phyloP scores from a whole-genome alignment of 23 tunicate genomes.

The Trididemnum miniatum region DNA sequence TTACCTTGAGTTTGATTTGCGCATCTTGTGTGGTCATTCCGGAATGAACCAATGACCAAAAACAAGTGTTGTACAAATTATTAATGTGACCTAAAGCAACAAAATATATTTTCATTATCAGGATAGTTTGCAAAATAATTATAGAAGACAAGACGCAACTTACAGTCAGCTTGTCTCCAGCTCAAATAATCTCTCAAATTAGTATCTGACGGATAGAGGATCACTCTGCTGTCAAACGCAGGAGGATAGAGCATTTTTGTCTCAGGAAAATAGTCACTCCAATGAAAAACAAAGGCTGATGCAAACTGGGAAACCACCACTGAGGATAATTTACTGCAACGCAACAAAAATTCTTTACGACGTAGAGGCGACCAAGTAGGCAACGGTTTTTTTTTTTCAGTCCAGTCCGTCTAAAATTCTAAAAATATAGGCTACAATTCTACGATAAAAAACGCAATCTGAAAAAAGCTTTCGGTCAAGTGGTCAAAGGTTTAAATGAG shows the following conservation, averaged over 20 bases:
- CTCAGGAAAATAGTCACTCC: conserved; percentile 72
- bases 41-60: conserved; percentile 82
- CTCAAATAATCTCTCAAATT: conserved; percentile 84
- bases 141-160: conserved; percentile 20
- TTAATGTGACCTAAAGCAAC: conserved; percentile 94
- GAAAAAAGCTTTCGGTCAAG: too few species aligned
- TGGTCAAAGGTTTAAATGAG: too few species aligned
- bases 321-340: conserved; percentile 84
- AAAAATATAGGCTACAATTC: too few species aligned
- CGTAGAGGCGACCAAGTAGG: too few species aligned
- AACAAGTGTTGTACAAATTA: conserved; percentile 91
- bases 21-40: conserved; percentile 70
- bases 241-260: conserved; percentile 76
- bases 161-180: conserved; percentile 99
- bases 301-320: conserved; percentile 84
- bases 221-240: conserved; percentile 73
- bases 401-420: too few species aligned
- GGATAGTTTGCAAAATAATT: background rate
- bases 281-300: conserved; percentile 66
- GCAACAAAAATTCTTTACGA: too few species aligned
- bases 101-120: background rate
- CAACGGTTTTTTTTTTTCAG: too few species aligned
- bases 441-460: too few species aligned
- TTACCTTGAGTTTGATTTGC: conserved; percentile 57
- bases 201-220: conserved; percentile 79